Percentiles rank a stretch among this genome's conserved stretches.
Evolutionary conservation across 2,888 invertebrate genomes (phyloP).

Genomic region (Heteropelma amictum): DNA sequence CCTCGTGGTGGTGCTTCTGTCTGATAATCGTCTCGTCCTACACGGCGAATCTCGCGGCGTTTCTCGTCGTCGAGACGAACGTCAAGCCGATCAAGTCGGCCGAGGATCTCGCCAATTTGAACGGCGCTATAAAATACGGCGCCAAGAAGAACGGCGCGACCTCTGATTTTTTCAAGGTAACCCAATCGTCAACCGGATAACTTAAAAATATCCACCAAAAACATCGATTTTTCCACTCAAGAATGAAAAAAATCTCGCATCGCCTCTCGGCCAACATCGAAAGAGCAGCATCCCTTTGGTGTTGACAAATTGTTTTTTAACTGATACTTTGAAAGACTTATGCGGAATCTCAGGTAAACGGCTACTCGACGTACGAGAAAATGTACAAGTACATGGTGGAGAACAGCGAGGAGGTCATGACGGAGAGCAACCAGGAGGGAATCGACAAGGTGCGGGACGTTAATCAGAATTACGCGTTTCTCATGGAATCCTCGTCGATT

Average conservation of each 20-base stretch:
- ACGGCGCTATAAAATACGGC: slow-evolving; percentile 89
- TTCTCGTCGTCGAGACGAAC: slow-evolving; percentile 88
- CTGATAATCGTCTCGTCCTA: slow-evolving; percentile 94
- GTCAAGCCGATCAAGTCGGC: slow-evolving; percentile 87
- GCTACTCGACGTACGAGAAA: slow-evolving; percentile 86
- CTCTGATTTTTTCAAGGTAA: slow-evolving; percentile 91
- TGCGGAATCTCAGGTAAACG: slow-evolving; percentile 83
- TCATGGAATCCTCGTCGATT: slow-evolving; percentile 94
- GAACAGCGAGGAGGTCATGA: slow-evolving; percentile 81
- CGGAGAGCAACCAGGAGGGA: slow-evolving; percentile 83
- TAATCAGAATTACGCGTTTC: slow-evolving; percentile 86
- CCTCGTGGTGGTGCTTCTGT: slow-evolving; percentile 82
- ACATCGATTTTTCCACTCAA: no score
- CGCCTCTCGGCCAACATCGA: neutral
- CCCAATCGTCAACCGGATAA: neutral
- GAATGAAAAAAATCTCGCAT: no score
- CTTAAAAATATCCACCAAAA: no score
- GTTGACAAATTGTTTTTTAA: slow-evolving; percentile 32
- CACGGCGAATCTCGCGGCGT: slow-evolving; percentile 96
- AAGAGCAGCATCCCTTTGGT: neutral
- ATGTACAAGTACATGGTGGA: slow-evolving; percentile 89
- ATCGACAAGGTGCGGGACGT: slow-evolving; percentile 79
- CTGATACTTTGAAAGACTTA: slow-evolving; percentile 45
- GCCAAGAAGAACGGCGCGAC: slow-evolving; percentile 92
- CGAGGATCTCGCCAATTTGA: slow-evolving; percentile 90